Evolutionary conservation across 1,140 invertebrate species (phyloP).

Genomic region (Harlomillsia oculata): DNA sequence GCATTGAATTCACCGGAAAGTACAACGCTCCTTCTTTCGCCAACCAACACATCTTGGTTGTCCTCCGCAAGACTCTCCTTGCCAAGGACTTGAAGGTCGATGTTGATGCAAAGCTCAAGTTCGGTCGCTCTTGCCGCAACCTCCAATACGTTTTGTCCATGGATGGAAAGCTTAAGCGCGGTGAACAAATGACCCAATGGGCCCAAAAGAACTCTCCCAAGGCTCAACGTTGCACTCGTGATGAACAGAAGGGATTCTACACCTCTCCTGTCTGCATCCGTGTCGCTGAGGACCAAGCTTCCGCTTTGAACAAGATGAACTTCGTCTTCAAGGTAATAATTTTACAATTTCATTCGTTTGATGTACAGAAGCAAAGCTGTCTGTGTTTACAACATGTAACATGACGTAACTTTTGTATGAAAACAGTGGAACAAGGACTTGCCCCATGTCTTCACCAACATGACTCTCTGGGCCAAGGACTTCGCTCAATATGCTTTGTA

Average conservation of each 20-base stretch:
- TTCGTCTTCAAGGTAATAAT: constrained; percentile 9
- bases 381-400: neutral
- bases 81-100: constrained; percentile 16
- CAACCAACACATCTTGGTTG: constrained; percentile 18
- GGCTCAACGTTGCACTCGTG: constrained; percentile 23
- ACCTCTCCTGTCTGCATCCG: constrained; percentile 25
- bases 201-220: constrained; percentile 25
- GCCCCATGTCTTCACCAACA: constrained; percentile 13
- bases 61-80: constrained; percentile 23
- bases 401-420: neutral
- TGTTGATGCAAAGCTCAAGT: constrained; percentile 9
- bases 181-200: constrained; percentile 31
- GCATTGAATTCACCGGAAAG: constrained; percentile 18
- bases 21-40: constrained; percentile 8
- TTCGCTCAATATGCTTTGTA: neutral
- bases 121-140: constrained; percentile 16
- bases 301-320: constrained; percentile 23
- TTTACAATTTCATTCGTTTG: neutral
- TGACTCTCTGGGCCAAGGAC: constrained; percentile 6
- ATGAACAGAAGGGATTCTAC: constrained; percentile 29
- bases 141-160: constrained; percentile 17
- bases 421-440: constrained; percentile 11
- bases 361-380: neutral
- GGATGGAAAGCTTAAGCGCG: constrained; percentile 19
- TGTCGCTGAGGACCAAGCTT: constrained; percentile 25